Evolutionary conservation across 2,113 vertebrate genomes (phyloP).

Genomic region (Neolamprologus variostigma): DNA sequence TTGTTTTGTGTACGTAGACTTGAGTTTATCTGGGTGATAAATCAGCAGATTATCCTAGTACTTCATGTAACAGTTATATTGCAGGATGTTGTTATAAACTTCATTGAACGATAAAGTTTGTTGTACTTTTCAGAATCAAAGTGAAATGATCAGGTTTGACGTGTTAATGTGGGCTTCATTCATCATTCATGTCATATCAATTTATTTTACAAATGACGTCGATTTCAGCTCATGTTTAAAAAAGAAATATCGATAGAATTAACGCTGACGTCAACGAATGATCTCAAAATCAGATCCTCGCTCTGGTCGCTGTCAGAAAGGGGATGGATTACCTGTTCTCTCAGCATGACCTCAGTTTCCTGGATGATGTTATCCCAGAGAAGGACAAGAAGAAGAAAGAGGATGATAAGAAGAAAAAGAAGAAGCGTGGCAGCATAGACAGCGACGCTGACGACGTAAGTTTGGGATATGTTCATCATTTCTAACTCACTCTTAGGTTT

Average conservation of each 20-base stretch:
- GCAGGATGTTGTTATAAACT: not conserved
- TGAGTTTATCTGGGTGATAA: not conserved
- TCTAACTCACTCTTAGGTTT: not conserved
- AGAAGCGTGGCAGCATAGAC: conserved; percentile 81
- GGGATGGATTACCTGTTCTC: conserved; percentile 97
- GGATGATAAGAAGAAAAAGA: conserved; percentile 94
- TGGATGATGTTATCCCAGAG: conserved; percentile 97
- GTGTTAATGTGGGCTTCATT: not conserved
- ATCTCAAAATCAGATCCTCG: conserved; percentile 78
- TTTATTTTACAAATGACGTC: rapidly evolving
- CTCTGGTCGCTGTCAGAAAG: conserved; percentile 93
- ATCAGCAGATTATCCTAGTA: not conserved
- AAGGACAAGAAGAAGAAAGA: conserved; percentile 99
- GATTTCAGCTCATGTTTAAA: not conserved
- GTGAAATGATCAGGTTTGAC: not conserved
- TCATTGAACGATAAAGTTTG: not conserved
- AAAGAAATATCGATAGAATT: not conserved
- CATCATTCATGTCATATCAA: rapidly evolving
- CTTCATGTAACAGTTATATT: rapidly evolving
- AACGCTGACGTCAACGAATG: rapidly evolving
- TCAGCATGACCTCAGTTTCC: conserved; percentile 92
- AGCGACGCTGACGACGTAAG: conserved; percentile 95
- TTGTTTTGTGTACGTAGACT: not conserved
- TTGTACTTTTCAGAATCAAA: not conserved
- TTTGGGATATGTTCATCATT: not conserved